A percentile compares a stretch with the other conserved stretches of the same genome.
These are phyloP conservation scores for Sapajus apella DNA, from an alignment of 2,113 vertebrate genomes.

Conservation along the genomic window DNA sequence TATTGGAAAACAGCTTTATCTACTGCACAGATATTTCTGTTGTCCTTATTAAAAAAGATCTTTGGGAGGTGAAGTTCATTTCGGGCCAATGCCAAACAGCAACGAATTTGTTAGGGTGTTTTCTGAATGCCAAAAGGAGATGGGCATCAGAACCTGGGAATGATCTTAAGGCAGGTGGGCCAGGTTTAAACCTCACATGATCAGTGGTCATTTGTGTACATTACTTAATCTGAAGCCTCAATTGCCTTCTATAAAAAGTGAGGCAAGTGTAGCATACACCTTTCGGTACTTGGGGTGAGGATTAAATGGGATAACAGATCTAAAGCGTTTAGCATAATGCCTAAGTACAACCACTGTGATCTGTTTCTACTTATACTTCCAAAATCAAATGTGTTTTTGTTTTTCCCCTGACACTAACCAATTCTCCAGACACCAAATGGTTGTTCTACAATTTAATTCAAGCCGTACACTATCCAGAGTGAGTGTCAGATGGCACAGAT, in stretches of 20 bases:
- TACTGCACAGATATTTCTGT: background rate
- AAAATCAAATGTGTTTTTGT: background rate
- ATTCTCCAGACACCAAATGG: background rate
- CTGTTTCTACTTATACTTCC: background rate
- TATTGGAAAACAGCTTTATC: background rate
- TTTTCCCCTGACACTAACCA: background rate
- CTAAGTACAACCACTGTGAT: background rate
- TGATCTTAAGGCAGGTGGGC: background rate
- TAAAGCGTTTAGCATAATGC: background rate
- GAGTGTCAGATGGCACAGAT: background rate
- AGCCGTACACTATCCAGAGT: background rate
- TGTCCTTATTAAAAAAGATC: slow-evolving; percentile 9
- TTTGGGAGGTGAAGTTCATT: background rate
- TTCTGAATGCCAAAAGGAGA: background rate
- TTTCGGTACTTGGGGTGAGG: background rate
- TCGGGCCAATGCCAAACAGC: background rate
- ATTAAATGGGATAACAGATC: background rate
- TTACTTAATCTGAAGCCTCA: background rate
- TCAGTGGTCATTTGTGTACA: background rate
- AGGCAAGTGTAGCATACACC: background rate
- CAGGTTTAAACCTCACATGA: background rate
- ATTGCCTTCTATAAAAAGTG: background rate
- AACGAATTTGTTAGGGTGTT: background rate
- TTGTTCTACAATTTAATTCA: background rate
- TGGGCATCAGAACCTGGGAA: background rate